Evolutionary conservation across 2,113 vertebrate species (phyloP), one percentile per base, ranked within the genome.

Genomic region (Aspidoscelis tigris): DNA sequence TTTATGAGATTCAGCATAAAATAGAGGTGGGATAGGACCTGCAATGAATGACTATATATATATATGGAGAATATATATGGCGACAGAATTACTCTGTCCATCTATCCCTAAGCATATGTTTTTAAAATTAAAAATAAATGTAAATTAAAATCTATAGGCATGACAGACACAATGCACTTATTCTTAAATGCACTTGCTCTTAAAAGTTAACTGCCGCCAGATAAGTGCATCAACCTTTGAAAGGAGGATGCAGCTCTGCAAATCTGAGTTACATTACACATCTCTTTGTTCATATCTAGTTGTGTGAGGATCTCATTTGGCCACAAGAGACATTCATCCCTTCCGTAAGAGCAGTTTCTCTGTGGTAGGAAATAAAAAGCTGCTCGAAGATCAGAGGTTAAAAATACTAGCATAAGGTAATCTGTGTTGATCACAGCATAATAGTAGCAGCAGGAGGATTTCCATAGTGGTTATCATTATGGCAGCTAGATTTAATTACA

Each of bases 401-500:
- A 80, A 73, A 74, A 79, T 72, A 64, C 61, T 22, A 72, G 8
- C 77, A 80, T 80, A 41, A 53, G 61, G 43, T 66, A 73, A 72
- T 85, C 43, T 74, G 43, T 53, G 44, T 80, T 85, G 43, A 53
- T 80, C 44, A 66, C 74, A 80, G 74, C 66, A 80, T 53, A 80
- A 66, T 66, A 79, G 47, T 50, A 82, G 69, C 65, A 83, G 73
- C 50, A 70, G 68, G 44, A 80, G 61, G 44, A 80, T 80, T 85
- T 73, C 84, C 70, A 68, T n/a, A 73, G 20, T 21, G 58, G 43
- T 50, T 85, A 68, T 74, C 77, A 80, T 74, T 85, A 80, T 85
- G 77, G 70, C 77, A 80, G 70, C 77, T 80, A 80, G 44, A 85
- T 85, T 84, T 85, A 74, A 85, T 80, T 85, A 85, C 70, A 85